phyloP scores from a whole-genome alignment of 2,797 vertebrate species.

The Helicolenus hilgendorfi region DNA sequence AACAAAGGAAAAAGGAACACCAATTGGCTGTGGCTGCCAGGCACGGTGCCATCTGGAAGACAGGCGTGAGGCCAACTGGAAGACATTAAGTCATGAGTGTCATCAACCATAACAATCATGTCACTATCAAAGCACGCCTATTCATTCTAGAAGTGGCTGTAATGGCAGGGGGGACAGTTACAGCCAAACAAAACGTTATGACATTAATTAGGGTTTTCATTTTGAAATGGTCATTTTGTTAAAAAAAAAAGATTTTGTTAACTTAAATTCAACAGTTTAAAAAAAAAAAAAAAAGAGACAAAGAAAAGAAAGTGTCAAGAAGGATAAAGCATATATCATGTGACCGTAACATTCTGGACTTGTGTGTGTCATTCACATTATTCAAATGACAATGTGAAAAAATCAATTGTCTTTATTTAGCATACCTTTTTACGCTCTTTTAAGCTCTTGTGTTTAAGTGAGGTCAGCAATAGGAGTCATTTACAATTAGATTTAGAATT shows the following conservation, averaged over 20 bases:
- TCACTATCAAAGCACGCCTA: constrained; percentile 77
- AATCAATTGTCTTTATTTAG: background rate
- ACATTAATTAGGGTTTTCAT: constrained; percentile 36
- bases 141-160: constrained; percentile 71
- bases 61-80: constrained; percentile 87
- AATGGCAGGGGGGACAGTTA: constrained; percentile 51
- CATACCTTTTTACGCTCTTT: background rate
- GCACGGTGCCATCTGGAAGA: constrained; percentile 86
- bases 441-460: background rate
- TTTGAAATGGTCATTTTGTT: constrained; percentile 27
- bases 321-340: background rate
- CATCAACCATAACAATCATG: constrained; percentile 88
- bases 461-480: background rate
- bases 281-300: background rate
- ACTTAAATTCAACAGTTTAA: background rate
- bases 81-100: constrained; percentile 88
- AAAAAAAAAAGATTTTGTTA: background rate
- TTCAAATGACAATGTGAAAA: background rate
- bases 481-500: background rate
- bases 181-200: constrained; percentile 43
- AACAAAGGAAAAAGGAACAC: constrained; percentile 72
- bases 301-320: background rate
- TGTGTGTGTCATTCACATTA: background rate
- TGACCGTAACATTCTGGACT: background rate
- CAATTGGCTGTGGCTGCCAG: constrained; percentile 75